Evolutionary conservation across 53 echinoderm and acorn worm species (phyloP).

Genomic region (Paelopatides confundens): DNA sequence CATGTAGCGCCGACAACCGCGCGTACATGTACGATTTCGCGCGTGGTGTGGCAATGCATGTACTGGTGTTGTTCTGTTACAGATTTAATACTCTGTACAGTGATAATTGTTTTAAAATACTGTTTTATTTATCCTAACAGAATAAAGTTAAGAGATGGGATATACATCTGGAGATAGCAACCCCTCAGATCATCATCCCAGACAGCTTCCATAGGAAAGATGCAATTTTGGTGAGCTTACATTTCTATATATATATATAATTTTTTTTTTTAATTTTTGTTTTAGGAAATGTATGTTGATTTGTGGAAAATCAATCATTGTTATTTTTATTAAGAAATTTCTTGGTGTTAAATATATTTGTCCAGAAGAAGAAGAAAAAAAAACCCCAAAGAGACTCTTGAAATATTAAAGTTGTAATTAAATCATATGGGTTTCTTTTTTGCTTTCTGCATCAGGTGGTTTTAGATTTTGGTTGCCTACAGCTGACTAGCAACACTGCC

Average conservation of each 20-base stretch:
- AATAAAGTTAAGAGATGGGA: slow-evolving; percentile 91
- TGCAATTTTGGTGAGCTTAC: slow-evolving; percentile 93
- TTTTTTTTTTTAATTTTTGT: neutral
- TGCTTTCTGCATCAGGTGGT: slow-evolving; percentile 88
- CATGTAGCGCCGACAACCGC: too few relatives aligned
- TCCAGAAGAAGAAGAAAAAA: neutral
- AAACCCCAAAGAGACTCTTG: too few relatives aligned
- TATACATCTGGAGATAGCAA: slow-evolving; percentile 89
- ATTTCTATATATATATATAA: neutral
- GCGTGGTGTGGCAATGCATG: too few relatives aligned
- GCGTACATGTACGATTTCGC: too few relatives aligned
- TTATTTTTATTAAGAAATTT: too few relatives aligned
- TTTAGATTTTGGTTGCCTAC: slow-evolving; percentile 90
- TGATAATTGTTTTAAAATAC: too few relatives aligned
- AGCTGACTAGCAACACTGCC: slow-evolving; percentile 79
- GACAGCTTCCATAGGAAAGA: slow-evolving; percentile 97
- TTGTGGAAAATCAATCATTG: too few relatives aligned
- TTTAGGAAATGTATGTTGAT: too few relatives aligned
- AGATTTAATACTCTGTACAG: too few relatives aligned
- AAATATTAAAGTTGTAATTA: too few relatives aligned
- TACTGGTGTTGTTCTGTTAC: too few relatives aligned
- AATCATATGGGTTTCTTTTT: too few relatives aligned
- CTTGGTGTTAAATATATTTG: neutral
- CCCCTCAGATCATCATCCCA: slow-evolving; percentile 96
- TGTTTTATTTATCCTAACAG: slow-evolving; percentile 37